Evolutionary conservation across 2,797 vertebrate genomes (phyloP), one percentile per base, ranked within the genome.

Genomic region (Tiaroga cobitis): DNA sequence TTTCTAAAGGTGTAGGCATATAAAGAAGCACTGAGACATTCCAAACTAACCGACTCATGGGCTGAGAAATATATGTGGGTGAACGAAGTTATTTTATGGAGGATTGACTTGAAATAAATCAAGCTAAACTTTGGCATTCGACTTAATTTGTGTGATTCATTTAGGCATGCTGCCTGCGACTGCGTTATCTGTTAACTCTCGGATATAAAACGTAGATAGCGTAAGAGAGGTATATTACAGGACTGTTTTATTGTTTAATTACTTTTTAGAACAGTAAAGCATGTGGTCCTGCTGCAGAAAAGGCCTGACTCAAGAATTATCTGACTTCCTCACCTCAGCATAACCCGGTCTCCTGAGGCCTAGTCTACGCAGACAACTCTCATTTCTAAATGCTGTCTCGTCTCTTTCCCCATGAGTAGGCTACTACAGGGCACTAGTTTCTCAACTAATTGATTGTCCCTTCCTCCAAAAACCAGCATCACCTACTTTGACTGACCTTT

Each of bases 371-470:
- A 84, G 84, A 86, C 79, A 39, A 81, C 54, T 78, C 61, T 56
- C 46, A 41, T 87, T 88, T 82, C 61, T 26, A 59, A 82, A 83
- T 56, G 18, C 74, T 54, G 69, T 76, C 77, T 69, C 54, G 80
- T 46, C 65, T 76, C 32, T 80, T 80, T 41, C 59, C 65, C 56
- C 39, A 61, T 13, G 49, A 68, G 73, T 24, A 5, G 34, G 34
- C 4, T 34, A 51, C 32, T 5, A 37, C 37, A 34, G n/a, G 29
- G n/a, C 56, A 56, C 49, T 46, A 19, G 49, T 88, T 87, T 89
- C 88, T 80, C 86, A 87, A 89, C 59, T 51, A 34, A 61, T 5
- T 37, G 34, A 85, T 67, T 39, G 43, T 78, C 72, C 21, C 24
- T 54, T 69, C 24, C 72, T 69, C 49, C n/a, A 32, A 59, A 83